phyloP scores from a whole-genome alignment of 1,140 invertebrate species.

The Pissodes strobi region DNA sequence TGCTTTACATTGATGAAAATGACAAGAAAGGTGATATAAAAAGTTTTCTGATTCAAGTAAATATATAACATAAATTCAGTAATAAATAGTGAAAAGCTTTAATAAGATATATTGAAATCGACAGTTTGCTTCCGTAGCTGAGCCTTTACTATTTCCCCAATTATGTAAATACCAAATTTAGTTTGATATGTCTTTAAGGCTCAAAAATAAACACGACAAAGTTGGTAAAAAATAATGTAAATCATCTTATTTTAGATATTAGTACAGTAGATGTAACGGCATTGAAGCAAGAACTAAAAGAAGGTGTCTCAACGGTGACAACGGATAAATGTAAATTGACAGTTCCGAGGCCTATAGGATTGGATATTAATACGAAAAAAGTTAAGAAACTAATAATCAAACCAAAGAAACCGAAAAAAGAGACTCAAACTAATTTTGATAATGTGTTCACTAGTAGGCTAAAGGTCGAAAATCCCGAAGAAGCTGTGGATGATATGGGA shows the following conservation, averaged over 20 bases:
- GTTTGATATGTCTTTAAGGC: too few species aligned
- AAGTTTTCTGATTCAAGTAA: too few species aligned
- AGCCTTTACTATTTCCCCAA: too few species aligned
- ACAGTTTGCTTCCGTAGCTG: too few species aligned
- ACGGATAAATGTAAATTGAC: neutral
- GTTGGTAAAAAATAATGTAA: neutral
- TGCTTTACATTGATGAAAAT: slow-evolving; percentile 1
- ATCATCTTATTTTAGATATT: neutral
- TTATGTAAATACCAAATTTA: too few species aligned
- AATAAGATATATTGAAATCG: too few species aligned
- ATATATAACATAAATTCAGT: too few species aligned
- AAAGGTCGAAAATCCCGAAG: slow-evolving; percentile 43
- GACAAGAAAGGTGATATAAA: slow-evolving; percentile 25
- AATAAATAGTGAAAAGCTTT: too few species aligned
- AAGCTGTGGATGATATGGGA: slow-evolving; percentile 11
- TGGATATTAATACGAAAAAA: slow-evolving; percentile 44
- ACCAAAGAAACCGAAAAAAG: slow-evolving; percentile 45
- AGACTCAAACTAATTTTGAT: slow-evolving; percentile 45
- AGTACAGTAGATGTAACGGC: slow-evolving; percentile 13
- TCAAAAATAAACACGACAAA: too few species aligned
- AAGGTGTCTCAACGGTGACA: neutral
- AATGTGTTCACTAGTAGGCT: slow-evolving; percentile 52
- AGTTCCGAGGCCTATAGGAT: slow-evolving; percentile 24
- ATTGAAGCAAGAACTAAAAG: slow-evolving; percentile 20
- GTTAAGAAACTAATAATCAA: slow-evolving; percentile 50